Conservation (phyloP, 2,888 invertebrate genomes). For the Anoplius nigerrimus region DNA sequence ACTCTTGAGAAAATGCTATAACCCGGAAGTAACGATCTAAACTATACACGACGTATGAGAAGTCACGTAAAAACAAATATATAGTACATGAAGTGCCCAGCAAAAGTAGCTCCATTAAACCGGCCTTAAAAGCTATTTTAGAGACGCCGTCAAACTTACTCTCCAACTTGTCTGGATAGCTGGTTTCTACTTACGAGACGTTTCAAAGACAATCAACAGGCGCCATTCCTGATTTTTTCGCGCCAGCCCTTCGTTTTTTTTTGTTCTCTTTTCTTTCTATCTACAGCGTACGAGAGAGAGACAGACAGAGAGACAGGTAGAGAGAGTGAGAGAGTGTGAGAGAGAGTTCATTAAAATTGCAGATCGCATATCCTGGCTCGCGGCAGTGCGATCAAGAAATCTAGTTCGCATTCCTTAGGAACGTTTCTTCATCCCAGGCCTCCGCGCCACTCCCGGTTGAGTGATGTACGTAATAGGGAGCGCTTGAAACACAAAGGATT, state of each 20-base stretch:
- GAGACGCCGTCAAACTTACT: conserved; percentile 51
- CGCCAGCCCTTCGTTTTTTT: conserved; percentile 48
- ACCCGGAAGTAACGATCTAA: not conserved
- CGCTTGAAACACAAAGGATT: conserved; percentile 64
- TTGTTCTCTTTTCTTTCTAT: conserved; percentile 49
- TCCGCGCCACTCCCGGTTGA: conserved; percentile 63
- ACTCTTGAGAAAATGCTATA: not conserved
- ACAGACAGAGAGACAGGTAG: not conserved
- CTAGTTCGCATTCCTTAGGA: conserved; percentile 62
- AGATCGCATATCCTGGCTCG: conserved; percentile 59
- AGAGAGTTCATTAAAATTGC: conserved; percentile 55
- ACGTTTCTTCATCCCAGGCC: conserved; percentile 63
- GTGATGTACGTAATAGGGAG: conserved; percentile 62
- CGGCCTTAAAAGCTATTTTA: conserved; percentile 44
- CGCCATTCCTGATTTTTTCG: conserved; percentile 57
- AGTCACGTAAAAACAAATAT: too few relatives aligned
- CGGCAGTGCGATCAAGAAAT: conserved; percentile 62
- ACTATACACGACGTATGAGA: not conserved
- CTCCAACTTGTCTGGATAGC: conserved; percentile 57
- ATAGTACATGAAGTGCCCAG: conserved; percentile 9
- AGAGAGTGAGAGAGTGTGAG: not conserved
- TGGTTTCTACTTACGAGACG: conserved; percentile 61
- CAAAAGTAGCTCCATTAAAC: conserved; percentile 36
- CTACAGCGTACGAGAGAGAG: conserved; percentile 51
- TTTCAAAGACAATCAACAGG: conserved; percentile 59